Base-by-base conservation (phyloP, 2,113 vertebrate genomes). In the Apus apus region DNA sequence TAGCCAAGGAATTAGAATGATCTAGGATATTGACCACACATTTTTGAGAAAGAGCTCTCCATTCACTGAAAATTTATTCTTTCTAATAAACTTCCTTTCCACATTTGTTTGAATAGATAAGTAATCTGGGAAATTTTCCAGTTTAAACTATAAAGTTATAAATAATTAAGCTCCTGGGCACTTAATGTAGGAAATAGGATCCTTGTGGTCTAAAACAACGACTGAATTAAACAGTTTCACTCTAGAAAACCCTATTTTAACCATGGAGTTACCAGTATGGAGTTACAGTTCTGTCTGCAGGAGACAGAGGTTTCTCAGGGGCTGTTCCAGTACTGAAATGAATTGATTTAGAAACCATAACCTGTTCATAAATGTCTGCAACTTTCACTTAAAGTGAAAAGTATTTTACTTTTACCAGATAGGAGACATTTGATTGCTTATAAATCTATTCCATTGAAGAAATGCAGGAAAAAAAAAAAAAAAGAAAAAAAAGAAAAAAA, bases 291-390 rank as follows among this genome's bases (percentile, higher is more conserved):
- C 34, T 77, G 67, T 51, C 71, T 90, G 72, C 36, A 61, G 56
- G 68, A 93, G 56, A 92, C 60, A 86, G 70, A 87, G 62, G 19
- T 80, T 88, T 93, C 79, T 90, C 95, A 88, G 79, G 82, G 75
- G 20, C 51, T 80, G 54, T 88, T 95, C 56, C 82, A 93, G 56
- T 62, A 76, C 56, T 56, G 79, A 80, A 93, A 90, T 74, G 7
- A 97, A 95, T 90, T 79, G 66, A 75, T 94, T 89, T 88, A 83
- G 64, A 77, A 91, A 73, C 36, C 34, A 26, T 66, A 79, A 90
- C 32, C 58, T 72, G 34, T 40, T 94, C 72, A 66, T 48, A 86
- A 82, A 80, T 62, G n/a, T 67, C 75, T 71, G 36, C 34, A 73
- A 51, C 68, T 86, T 90, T 90, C 60, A 80, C 43, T 86, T 65